These are phyloP conservation scores for Lepidotrigona ventralis DNA, from an alignment of 1,140 invertebrate genomes.

Conservation along the genomic window DNA sequence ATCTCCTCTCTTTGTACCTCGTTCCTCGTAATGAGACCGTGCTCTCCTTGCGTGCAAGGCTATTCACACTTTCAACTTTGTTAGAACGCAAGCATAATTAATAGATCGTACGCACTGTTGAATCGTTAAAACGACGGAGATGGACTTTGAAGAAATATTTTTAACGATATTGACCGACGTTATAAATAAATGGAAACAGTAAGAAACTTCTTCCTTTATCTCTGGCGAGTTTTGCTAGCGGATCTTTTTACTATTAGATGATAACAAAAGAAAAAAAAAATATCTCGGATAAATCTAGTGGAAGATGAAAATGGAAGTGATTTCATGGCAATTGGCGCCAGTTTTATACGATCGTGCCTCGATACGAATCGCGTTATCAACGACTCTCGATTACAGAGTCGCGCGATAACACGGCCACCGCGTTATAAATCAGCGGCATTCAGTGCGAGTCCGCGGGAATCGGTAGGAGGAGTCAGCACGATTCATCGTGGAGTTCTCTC, in stretches of 20 bases:
- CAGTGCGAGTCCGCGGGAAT: constrained; percentile 56
- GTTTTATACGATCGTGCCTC: constrained; percentile 63
- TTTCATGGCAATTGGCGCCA: constrained; percentile 58
- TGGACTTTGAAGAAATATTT: neutral
- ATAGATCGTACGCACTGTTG: neutral
- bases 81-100: neutral
- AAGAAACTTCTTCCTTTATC: too few relatives aligned
- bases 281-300: too few relatives aligned
- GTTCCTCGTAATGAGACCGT: neutral
- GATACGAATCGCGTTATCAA: constrained; percentile 68
- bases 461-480: constrained; percentile 32
- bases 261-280: too few relatives aligned
- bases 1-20: constrained; percentile 6
- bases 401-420: constrained; percentile 57
- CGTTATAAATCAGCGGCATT: constrained; percentile 69
- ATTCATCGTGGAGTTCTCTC: constrained; percentile 56
- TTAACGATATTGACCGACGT: too few relatives aligned
- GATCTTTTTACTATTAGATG: too few relatives aligned
- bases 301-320: neutral
- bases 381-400: constrained; percentile 67
- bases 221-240: too few relatives aligned
- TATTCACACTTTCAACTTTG: neutral
- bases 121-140: neutral
- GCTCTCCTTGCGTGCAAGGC: neutral
- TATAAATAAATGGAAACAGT: too few relatives aligned